Evolutionary conservation across 2,888 invertebrate genomes (phyloP).

Genomic region (Temnothorax unifasciatus): DNA sequence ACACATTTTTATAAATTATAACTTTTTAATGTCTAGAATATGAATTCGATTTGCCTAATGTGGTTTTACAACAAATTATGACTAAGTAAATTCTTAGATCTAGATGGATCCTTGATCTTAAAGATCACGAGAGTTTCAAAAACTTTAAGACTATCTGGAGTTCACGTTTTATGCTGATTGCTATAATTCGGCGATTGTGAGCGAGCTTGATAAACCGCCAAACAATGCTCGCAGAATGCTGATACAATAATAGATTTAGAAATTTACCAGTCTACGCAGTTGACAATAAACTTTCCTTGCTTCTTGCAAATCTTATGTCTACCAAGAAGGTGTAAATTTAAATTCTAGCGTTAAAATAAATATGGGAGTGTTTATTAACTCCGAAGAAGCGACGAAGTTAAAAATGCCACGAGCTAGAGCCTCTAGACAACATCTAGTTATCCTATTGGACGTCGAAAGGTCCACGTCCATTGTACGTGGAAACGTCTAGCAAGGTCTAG

Average conservation of each 20-base stretch:
- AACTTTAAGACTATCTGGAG: neutral
- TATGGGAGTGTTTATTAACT: neutral
- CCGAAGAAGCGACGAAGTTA: neutral
- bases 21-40: neutral
- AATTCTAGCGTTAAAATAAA: neutral
- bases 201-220: neutral
- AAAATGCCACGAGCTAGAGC: neutral
- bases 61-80: neutral
- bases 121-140: neutral
- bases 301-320: no score
- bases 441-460: neutral
- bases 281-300: neutral
- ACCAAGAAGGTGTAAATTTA: neutral
- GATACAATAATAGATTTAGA: neutral
- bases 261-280: neutral
- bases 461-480: neutral
- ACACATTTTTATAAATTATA: neutral
- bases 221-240: neutral
- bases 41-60: neutral
- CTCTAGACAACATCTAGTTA: neutral
- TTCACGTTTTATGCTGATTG: neutral
- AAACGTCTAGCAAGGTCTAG: neutral
- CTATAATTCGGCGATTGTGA: neutral
- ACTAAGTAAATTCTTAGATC: neutral
- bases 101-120: neutral